Evolutionary conservation across 2,797 vertebrate genomes (phyloP), one percentile per base, ranked within the genome.

Genomic region (Garrulus glandarius): DNA sequence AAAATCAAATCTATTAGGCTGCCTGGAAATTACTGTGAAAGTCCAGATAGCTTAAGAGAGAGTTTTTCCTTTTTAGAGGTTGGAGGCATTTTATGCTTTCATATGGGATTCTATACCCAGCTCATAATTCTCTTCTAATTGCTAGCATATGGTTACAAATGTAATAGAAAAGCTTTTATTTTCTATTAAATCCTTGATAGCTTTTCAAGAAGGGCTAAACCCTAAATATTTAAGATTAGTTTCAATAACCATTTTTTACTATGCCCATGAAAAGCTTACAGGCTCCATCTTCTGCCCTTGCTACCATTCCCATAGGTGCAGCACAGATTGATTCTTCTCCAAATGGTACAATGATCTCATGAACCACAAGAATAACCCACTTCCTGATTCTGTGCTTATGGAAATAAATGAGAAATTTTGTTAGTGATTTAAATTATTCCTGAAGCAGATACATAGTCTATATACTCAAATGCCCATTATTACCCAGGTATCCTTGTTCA

Each of bases 151-250:
- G 18, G 37, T 86, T 78, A 78, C 49, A 89, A 94, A 85, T 44
- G 36, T 70, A 87, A 89, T 68, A 63, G 64, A 80, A 91, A 93
- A 92, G 49, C 64, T 94, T 91, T 71, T 84, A 65, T 85, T 94
- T 95, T 92, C 49, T 50, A 65, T 88, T 88, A 81, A 86, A 75
- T 68, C 59, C 22, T 44, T 81, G 50, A 86, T 34, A 59, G n/a
- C 20, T 93, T 87, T 85, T 72, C 75, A 94, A 59, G 64, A 77
- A 84, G 23, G 36, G 19, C 41, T 76, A 79, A 92, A 65, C 29
- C 11, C 64, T 68, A 89, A 92, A 87, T 69, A 89, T 74, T 77
- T 81, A 74, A 57, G 72, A 92, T 91, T 61, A 59, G 17, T 86
- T 95, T 92, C 53, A 82, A 65, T 32, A 83, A 65, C 27, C 8